Conservation (phyloP, 1,140 invertebrate genomes). For the Planococcus citri region DNA sequence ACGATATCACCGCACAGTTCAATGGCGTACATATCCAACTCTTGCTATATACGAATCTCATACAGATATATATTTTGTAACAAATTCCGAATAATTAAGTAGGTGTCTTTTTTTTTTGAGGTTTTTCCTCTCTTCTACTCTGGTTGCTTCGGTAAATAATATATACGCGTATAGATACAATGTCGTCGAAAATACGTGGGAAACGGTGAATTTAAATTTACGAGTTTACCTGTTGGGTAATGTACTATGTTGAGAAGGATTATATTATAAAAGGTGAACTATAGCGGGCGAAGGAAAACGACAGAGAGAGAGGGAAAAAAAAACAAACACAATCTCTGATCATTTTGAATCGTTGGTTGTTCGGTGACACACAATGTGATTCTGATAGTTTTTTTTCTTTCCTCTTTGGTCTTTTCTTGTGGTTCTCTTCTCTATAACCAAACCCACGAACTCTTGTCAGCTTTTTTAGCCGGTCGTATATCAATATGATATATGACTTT, state of each 20-base stretch:
- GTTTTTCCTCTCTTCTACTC: no score
- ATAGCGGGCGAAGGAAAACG: neutral
- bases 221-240: neutral
- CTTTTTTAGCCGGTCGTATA: slow-evolving; percentile 13
- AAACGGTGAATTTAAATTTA: slow-evolving; percentile 14
- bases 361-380: slow-evolving; percentile 12
- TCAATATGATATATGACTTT: slow-evolving; percentile 17
- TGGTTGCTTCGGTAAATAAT: neutral
- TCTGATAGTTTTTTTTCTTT: slow-evolving; percentile 8
- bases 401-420: no score
- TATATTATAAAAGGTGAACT: neutral
- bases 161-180: neutral
- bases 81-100: slow-evolving; percentile 12
- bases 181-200: slow-evolving; percentile 18
- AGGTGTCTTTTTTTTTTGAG: neutral
- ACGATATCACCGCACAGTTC: no score
- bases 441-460: slow-evolving; percentile 13
- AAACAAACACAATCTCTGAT: slow-evolving; percentile 3
- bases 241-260: neutral
- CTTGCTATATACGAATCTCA: neutral
- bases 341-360: slow-evolving; percentile 1
- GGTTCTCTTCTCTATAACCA: neutral
- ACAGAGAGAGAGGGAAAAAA: neutral
- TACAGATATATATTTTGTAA: slow-evolving; percentile 11
- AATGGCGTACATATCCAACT: neutral